A percentile compares a stretch with the other conserved stretches of the same genome.
Conservation (phyloP, 2,113 vertebrate genomes). For the Macaca mulatta region DNA sequence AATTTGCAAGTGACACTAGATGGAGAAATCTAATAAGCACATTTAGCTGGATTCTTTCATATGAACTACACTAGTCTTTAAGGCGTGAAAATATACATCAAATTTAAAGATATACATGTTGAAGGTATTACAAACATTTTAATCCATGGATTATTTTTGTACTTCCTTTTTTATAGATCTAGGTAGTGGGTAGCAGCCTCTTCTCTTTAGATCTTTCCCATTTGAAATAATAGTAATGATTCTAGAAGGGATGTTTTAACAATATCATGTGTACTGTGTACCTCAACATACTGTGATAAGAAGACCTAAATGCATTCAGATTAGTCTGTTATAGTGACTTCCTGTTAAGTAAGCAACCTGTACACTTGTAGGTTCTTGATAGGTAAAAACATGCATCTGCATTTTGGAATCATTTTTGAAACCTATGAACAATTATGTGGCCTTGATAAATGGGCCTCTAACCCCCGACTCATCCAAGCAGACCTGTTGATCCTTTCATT, state of each 20-base stretch:
- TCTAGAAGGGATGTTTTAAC: background rate
- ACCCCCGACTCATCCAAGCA: background rate
- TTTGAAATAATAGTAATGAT: background rate
- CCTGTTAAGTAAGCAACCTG: background rate
- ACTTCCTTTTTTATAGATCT: background rate
- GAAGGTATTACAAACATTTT: background rate
- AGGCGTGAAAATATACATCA: background rate
- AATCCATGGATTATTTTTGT: background rate
- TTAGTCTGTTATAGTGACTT: background rate
- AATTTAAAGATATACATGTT: background rate
- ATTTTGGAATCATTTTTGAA: background rate
- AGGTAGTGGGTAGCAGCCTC: background rate
- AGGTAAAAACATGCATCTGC: background rate
- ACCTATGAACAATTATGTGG: background rate
- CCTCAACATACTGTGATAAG: background rate
- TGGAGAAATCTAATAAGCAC: background rate
- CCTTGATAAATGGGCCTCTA: background rate
- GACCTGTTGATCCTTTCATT: background rate
- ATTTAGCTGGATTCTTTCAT: slow-evolving; percentile 25
- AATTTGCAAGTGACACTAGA: background rate
- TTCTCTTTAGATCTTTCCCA: background rate
- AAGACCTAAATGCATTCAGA: background rate
- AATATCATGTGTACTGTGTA: background rate
- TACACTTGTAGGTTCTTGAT: background rate
- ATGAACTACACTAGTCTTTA: background rate